A percentile compares a stretch with the other conserved stretches of the same genome.
Evolutionary conservation across 2,888 invertebrate species (phyloP).

Genomic region (Cinara cedri): DNA sequence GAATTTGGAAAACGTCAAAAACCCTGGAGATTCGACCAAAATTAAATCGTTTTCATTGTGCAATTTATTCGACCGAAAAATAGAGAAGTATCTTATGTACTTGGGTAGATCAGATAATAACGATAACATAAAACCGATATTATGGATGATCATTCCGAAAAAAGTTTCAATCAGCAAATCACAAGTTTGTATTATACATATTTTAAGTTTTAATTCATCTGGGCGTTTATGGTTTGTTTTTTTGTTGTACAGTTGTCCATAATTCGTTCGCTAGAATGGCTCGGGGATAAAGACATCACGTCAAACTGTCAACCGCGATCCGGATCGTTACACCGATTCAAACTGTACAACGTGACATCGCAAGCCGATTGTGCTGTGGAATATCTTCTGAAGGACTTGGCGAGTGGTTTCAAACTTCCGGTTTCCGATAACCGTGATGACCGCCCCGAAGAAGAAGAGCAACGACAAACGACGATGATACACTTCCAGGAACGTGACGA

Average conservation of each 20-base stretch:
- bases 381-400: background rate
- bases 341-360: background rate
- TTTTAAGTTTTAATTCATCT: too few species aligned
- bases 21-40: background rate
- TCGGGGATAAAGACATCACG: background rate
- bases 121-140: background rate
- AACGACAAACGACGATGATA: background rate
- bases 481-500: too few species aligned
- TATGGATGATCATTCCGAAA: slow-evolving; percentile 24
- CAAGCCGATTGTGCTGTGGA: background rate
- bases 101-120: background rate
- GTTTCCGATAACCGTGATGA: background rate
- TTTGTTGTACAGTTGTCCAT: background rate
- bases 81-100: slow-evolving; percentile 2
- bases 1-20: background rate
- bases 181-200: slow-evolving; percentile 6
- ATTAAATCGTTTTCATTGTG: slow-evolving; percentile 9
- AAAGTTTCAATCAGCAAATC: background rate
- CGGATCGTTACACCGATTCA: background rate
- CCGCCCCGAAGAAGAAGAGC: background rate
- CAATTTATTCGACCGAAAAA: background rate
- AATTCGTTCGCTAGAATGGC: background rate
- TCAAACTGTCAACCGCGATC: slow-evolving; percentile 2
- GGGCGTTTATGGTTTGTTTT: background rate
- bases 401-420: background rate